Evolutionary conservation across 2,113 vertebrate genomes (phyloP).

Genomic region (Tenrec ecaudatus): DNA sequence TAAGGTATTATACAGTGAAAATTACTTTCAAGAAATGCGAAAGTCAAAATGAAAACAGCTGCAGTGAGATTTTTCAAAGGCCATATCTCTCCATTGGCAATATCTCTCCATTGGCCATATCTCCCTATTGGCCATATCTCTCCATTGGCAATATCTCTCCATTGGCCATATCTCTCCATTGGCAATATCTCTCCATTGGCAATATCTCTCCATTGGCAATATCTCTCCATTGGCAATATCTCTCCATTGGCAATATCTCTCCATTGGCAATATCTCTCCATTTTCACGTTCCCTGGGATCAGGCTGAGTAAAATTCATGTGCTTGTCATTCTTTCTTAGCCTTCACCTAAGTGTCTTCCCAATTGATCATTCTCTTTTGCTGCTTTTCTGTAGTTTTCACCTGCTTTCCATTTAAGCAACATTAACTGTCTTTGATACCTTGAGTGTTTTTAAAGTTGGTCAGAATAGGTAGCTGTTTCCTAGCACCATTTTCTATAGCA

Average conservation of each 20-base stretch:
- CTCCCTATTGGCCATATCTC: too few species aligned
- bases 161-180: conserved; percentile 6
- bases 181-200: background rate
- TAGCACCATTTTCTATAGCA: conserved; percentile 23
- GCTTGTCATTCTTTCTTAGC: conserved; percentile 27
- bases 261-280: background rate
- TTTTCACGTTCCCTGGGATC: background rate
- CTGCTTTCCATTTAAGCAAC: conserved; percentile 53
- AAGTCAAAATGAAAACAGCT: background rate
- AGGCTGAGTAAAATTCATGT: background rate
- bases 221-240: background rate
- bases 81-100: background rate
- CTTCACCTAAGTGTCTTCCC: conserved; percentile 17
- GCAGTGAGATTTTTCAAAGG: background rate
- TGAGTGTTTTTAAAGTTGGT: conserved; percentile 55
- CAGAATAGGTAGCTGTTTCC: background rate
- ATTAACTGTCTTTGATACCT: conserved; percentile 57
- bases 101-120: background rate
- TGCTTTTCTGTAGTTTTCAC: conserved; percentile 24
- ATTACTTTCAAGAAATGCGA: conserved; percentile 29
- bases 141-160: background rate
- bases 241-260: background rate
- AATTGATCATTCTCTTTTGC: background rate
- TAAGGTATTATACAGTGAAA: conserved; percentile 19
- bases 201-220: background rate